phyloP scores from a whole-genome alignment of 2,888 invertebrate species.

The Physocephala rufipes region DNA sequence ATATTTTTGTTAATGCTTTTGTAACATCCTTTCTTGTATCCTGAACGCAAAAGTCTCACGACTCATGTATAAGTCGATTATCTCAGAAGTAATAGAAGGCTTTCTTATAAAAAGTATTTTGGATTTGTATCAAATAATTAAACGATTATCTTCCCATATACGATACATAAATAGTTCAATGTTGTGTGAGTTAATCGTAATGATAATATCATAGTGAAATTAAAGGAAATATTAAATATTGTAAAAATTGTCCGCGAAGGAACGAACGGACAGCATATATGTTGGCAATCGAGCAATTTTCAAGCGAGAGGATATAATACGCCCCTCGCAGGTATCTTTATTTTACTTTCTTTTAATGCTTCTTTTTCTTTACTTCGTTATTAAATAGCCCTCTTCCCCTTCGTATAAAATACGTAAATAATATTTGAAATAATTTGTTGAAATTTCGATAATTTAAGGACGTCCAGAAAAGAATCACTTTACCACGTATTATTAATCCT shows the following conservation, averaged over 20 bases:
- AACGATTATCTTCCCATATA: not conserved
- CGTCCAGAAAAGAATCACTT: conserved; percentile 7
- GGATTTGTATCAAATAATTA: conserved; percentile 3
- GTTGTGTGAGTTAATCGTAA: conserved; percentile 53
- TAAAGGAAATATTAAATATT: conserved; percentile 7
- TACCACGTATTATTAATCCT: not conserved
- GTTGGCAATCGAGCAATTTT: conserved; percentile 67
- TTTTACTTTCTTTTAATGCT: conserved; percentile 28
- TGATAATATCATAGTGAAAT: conserved; percentile 53
- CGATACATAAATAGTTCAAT: conserved; percentile 35
- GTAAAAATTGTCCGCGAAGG: not conserved
- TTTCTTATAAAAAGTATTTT: conserved; percentile 16
- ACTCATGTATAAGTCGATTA: conserved; percentile 22
- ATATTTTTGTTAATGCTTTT: not conserved
- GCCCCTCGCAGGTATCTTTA: conserved; percentile 7
- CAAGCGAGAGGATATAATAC: conserved; percentile 19
- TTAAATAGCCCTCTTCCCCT: conserved; percentile 24
- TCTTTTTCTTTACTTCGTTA: conserved; percentile 41
- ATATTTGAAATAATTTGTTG: conserved; percentile 40
- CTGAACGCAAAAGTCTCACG: not conserved
- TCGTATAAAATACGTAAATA: conserved; percentile 4
- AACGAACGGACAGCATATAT: conserved; percentile 65
- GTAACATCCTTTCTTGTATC: not conserved
- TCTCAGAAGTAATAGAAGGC: conserved; percentile 12
- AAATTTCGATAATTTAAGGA: conserved; percentile 52